Conservation (phyloP, 2,888 invertebrate species). For the Podotricha telesiphe region DNA sequence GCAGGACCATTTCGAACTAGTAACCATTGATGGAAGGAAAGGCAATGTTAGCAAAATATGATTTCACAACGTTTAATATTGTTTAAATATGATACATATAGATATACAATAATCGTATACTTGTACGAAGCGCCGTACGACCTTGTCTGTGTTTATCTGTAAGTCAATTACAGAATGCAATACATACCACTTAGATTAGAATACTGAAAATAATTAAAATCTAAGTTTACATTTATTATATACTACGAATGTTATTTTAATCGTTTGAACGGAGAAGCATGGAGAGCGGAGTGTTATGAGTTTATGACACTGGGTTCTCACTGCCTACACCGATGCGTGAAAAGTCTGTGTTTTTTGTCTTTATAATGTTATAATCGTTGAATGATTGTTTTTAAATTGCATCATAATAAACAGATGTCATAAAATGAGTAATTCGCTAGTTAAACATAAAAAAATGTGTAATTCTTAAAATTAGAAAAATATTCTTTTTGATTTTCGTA, state of each 20-base stretch:
- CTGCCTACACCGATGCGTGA: too few relatives aligned
- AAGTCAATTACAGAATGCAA: slow-evolving; percentile 51
- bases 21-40: neutral
- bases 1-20: neutral
- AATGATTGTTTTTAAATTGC: neutral
- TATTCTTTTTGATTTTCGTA: too few relatives aligned
- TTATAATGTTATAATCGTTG: neutral
- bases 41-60: too few relatives aligned
- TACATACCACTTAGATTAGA: slow-evolving; percentile 26
- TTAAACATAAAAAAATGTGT: too few relatives aligned
- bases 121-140: slow-evolving; percentile 36
- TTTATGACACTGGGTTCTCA: too few relatives aligned
- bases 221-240: neutral
- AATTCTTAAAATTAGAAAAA: too few relatives aligned
- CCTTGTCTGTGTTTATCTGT: slow-evolving; percentile 52
- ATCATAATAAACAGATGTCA: neutral
- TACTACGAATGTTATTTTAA: too few relatives aligned
- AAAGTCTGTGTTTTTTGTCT: too few relatives aligned
- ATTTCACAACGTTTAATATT: neutral
- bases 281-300: too few relatives aligned
- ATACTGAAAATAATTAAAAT: neutral
- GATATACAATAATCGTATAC: slow-evolving; percentile 25
- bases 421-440: neutral
- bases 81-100: too few relatives aligned
- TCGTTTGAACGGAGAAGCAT: too few relatives aligned